Conservation (phyloP, 2,797 vertebrate genomes). For the Catharus ustulatus region DNA sequence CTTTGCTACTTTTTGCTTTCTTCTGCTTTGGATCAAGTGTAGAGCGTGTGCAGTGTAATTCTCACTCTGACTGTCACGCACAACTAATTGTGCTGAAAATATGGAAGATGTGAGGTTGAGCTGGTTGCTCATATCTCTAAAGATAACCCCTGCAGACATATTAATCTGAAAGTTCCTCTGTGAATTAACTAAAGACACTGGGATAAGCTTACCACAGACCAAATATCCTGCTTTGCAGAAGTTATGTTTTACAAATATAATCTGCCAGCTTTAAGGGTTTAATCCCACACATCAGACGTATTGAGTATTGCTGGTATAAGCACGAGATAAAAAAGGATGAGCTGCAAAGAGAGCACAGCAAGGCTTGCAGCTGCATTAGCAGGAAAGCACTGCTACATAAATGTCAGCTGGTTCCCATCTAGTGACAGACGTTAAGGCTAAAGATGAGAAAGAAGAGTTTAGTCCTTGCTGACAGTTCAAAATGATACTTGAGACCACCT, state of each 20-base stretch:
- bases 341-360: neutral
- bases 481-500: neutral
- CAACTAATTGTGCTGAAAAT: neutral
- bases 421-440: conserved; percentile 4
- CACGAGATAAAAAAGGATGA: conserved; percentile 17
- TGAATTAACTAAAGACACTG: neutral
- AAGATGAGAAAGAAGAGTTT: neutral
- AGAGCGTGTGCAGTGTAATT: neutral
- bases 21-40: neutral
- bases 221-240: neutral
- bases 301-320: neutral
- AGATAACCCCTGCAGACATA: neutral
- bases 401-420: neutral
- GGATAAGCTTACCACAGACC: neutral
- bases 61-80: neutral
- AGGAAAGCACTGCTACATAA: neutral
- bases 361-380: neutral
- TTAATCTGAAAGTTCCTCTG: neutral
- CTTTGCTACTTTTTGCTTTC: neutral
- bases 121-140: neutral
- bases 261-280: neutral
- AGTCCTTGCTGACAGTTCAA: neutral
- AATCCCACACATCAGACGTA: conserved; percentile 17
- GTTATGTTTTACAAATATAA: neutral
- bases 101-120: neutral